A percentile compares a stretch with the other conserved stretches of the same genome.
Conservation (phyloP, 2,797 vertebrate genomes). For the Stomatorhinus walkeri region DNA sequence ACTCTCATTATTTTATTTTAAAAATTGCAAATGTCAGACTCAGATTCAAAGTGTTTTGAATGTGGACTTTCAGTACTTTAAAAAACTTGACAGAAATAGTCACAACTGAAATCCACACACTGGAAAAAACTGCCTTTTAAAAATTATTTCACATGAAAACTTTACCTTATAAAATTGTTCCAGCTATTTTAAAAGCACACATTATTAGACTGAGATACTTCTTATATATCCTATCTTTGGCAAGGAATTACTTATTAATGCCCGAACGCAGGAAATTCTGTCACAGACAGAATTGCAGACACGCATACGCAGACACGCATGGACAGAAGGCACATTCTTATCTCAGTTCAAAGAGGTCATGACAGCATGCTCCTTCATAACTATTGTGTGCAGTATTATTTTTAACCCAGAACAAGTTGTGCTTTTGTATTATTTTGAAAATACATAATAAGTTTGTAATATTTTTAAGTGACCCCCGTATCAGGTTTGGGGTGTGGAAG, state of each 20-base stretch:
- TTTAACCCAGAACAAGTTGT: not conserved
- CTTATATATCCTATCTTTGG: not conserved
- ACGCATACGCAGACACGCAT: not conserved
- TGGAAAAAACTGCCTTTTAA: not conserved
- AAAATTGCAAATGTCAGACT: not conserved
- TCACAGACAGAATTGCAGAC: not conserved
- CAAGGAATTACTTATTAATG: not conserved
- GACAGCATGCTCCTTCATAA: not conserved
- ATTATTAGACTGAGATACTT: not conserved
- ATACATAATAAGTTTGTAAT: not conserved
- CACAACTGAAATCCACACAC: not conserved
- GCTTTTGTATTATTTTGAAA: not conserved
- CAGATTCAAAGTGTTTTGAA: not conserved
- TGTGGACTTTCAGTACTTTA: not conserved
- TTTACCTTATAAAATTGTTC: not conserved
- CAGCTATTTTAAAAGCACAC: not conserved
- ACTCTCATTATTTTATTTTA: not conserved
- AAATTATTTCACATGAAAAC: not conserved
- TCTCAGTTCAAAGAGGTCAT: not conserved
- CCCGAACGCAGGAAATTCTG: not conserved
- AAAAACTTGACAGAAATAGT: not conserved
- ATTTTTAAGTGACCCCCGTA: not conserved
- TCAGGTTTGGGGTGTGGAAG: not conserved
- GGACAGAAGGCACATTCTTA: not conserved
- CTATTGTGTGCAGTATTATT: not conserved